Conservation (phyloP, 2,888 invertebrate species). For the Noctua comes region DNA sequence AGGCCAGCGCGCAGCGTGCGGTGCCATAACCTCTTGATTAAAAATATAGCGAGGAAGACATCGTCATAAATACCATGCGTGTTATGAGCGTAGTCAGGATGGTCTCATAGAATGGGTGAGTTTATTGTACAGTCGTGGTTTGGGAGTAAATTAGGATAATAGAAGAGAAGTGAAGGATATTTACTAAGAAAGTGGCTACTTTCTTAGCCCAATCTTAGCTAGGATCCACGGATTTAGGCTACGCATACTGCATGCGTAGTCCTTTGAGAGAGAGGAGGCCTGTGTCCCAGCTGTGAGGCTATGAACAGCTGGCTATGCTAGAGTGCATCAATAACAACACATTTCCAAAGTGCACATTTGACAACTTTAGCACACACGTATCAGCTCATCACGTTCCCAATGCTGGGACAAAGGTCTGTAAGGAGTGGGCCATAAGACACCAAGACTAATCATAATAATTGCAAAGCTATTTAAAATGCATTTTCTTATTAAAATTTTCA, state of each 20-base stretch:
- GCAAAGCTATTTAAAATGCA: too few species aligned
- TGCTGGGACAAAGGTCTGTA: neutral
- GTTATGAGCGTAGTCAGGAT: neutral
- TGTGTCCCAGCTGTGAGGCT: neutral
- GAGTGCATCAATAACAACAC: too few species aligned
- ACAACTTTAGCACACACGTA: neutral
- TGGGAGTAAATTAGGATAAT: neutral
- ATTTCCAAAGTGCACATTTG: neutral
- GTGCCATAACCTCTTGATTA: constrained; percentile 33
- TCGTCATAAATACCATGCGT: constrained; percentile 12
- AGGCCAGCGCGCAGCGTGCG: constrained; percentile 10
- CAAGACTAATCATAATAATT: neutral
- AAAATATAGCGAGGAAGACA: constrained; percentile 19
- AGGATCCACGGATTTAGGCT: neutral
- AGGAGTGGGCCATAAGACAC: neutral
- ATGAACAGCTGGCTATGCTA: too few species aligned
- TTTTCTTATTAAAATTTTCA: neutral
- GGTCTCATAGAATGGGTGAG: neutral
- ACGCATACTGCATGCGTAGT: neutral
- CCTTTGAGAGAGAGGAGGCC: neutral
- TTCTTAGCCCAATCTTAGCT: neutral
- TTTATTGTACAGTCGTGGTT: constrained; percentile 15
- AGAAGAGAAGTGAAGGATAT: neutral
- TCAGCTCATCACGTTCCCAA: neutral
- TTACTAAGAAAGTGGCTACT: neutral